phyloP scores from a whole-genome alignment of 2,888 invertebrate species.

The Amitus sp. region DNA sequence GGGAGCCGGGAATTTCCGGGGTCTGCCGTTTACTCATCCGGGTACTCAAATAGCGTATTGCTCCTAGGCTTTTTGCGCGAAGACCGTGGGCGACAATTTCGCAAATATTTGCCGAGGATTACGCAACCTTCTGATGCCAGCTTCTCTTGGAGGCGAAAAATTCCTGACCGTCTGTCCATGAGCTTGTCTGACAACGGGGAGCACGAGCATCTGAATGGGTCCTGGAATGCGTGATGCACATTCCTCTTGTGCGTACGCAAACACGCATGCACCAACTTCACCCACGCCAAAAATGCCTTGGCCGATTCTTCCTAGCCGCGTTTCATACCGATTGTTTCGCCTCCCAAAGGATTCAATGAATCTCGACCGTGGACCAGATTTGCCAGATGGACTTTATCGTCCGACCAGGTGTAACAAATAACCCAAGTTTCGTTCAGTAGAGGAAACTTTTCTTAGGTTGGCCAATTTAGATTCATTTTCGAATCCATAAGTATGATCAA shows the following conservation, averaged over 20 bases:
- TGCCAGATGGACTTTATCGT: no score
- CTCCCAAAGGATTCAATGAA: no score
- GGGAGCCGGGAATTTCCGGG: constrained; percentile 16
- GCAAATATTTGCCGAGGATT: constrained; percentile 4
- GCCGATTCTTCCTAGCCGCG: no score
- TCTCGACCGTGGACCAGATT: no score
- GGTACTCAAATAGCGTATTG: constrained; percentile 19
- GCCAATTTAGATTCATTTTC: no score
- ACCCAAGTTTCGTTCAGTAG: no score
- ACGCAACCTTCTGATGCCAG: not conserved
- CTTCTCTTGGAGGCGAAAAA: constrained; percentile 41
- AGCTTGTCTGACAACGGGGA: constrained; percentile 58
- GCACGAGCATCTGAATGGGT: constrained; percentile 57
- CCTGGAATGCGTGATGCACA: constrained; percentile 53
- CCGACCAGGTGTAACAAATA: no score
- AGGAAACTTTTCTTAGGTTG: no score
- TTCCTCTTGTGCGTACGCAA: constrained; percentile 52
- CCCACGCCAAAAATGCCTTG: no score
- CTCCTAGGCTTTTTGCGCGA: not conserved
- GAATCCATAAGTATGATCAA: no score
- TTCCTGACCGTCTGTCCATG: constrained; percentile 55
- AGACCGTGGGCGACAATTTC: constrained; percentile 5
- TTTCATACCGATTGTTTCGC: no score
- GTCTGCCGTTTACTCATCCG: constrained; percentile 25
- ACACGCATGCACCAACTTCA: constrained; percentile 42